phyloP scores from a whole-genome alignment of 2,888 invertebrate species.

The Eupithecia pulchellata region DNA sequence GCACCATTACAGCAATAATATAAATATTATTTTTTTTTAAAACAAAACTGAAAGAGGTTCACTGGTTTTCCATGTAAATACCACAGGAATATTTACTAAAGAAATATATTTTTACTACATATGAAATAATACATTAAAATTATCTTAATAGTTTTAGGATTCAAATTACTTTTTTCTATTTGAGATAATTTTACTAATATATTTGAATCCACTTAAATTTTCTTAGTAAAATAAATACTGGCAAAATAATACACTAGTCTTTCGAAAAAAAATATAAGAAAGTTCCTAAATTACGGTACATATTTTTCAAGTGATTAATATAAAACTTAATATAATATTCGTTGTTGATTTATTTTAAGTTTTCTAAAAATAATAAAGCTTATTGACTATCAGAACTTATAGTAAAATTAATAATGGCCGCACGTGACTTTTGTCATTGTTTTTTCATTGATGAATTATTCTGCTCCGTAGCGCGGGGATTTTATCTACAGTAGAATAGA shows the following conservation, averaged over 20 bases:
- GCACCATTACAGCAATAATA: constrained; percentile 19
- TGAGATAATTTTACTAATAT: background rate
- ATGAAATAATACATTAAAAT: background rate
- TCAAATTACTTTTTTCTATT: background rate
- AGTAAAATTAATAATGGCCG: constrained; percentile 22
- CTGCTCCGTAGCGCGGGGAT: too few relatives aligned
- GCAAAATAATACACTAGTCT: background rate
- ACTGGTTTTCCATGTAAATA: background rate
- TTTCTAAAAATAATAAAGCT: constrained; percentile 14
- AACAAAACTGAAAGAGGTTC: background rate
- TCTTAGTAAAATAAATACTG: background rate
- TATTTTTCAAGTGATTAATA: background rate
- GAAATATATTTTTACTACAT: too few relatives aligned
- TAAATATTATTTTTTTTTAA: too few relatives aligned
- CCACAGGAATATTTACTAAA: too few relatives aligned
- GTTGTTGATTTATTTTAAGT: constrained; percentile 5
- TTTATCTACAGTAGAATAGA: too few relatives aligned
- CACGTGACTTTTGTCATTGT: constrained; percentile 6
- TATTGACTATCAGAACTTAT: constrained; percentile 21
- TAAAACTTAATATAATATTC: background rate
- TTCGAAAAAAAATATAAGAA: background rate
- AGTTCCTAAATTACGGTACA: background rate
- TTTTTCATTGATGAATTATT: background rate
- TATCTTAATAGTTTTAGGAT: background rate
- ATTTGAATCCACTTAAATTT: background rate